phyloP scores from a whole-genome alignment of 2,797 vertebrate genomes.

The Girardinus metallicus region DNA sequence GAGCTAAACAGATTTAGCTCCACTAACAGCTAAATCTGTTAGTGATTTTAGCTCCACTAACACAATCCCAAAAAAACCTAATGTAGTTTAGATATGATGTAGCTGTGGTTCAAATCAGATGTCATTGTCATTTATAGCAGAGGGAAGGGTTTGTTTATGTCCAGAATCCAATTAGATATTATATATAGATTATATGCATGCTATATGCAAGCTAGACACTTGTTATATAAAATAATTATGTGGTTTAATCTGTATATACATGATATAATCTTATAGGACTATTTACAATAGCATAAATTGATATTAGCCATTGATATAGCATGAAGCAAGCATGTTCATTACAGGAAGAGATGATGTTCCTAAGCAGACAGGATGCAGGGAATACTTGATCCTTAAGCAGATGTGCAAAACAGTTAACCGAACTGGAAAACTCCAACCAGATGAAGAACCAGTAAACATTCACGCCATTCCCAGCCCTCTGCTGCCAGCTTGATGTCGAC shows the following conservation, averaged over 20 bases:
- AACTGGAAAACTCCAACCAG: not conserved
- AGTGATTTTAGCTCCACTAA: no score
- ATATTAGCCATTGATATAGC: not conserved
- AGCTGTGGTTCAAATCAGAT: conserved; percentile 66
- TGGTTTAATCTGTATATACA: not conserved
- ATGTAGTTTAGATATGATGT: conserved; percentile 68
- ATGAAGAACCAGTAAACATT: not conserved
- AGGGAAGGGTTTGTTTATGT: not conserved
- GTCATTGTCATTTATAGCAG: conserved; percentile 4
- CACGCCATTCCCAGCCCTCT: not conserved
- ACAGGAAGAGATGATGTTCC: not conserved
- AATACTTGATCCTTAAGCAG: not conserved
- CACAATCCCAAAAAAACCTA: conserved; percentile 34
- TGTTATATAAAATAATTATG: not conserved
- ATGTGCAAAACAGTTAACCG: not conserved
- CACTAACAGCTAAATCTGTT: no score
- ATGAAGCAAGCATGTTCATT: not conserved
- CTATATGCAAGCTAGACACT: not conserved
- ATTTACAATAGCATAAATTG: not conserved
- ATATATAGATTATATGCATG: not conserved
- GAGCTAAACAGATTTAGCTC: no score
- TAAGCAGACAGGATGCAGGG: not conserved
- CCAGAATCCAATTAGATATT: not conserved
- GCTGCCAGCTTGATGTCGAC: not conserved
- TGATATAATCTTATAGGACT: not conserved